A percentile compares a stretch with the other conserved stretches of the same genome.
Conservation (phyloP, 2,797 vertebrate genomes). For the Potorous gilbertii region DNA sequence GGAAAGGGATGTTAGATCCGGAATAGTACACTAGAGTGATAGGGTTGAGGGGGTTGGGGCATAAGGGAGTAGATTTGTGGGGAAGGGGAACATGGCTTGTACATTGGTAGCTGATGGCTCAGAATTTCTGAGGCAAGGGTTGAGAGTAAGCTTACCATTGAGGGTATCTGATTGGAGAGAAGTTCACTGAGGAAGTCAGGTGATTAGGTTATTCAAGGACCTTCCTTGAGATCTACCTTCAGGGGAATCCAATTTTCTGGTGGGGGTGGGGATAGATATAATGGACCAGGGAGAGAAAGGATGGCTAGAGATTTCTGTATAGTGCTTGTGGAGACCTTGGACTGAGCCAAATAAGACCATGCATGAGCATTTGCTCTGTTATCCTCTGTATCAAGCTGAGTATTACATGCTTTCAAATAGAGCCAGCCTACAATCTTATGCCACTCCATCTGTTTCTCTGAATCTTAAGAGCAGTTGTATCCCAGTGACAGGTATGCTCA, state of each 20-base stretch:
- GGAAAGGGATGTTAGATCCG: not conserved
- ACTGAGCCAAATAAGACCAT: not conserved
- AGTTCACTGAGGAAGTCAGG: not conserved
- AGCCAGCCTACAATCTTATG: not conserved
- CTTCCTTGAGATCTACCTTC: not conserved
- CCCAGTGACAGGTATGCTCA: not conserved
- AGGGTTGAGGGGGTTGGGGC: not conserved
- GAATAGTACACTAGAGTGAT: not conserved
- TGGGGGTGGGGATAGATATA: not conserved
- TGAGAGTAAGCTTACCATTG: not conserved
- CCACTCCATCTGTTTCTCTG: not conserved
- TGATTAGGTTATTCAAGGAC: not conserved
- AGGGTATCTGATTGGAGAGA: not conserved
- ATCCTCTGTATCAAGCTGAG: not conserved
- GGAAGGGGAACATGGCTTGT: not conserved
- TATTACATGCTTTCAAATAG: not conserved
- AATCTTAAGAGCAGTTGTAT: not conserved
- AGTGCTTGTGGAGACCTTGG: not conserved
- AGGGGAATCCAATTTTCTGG: not conserved
- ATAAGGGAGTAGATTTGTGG: not conserved
- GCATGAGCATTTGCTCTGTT: not conserved
- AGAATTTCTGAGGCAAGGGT: not conserved
- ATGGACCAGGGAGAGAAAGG: not conserved
- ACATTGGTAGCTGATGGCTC: not conserved
- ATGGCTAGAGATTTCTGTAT: not conserved